Percentiles rank a stretch among this genome's conserved stretches.
phyloP scores from a whole-genome alignment of 2,888 invertebrate species.

The Oscheius sp. region DNA sequence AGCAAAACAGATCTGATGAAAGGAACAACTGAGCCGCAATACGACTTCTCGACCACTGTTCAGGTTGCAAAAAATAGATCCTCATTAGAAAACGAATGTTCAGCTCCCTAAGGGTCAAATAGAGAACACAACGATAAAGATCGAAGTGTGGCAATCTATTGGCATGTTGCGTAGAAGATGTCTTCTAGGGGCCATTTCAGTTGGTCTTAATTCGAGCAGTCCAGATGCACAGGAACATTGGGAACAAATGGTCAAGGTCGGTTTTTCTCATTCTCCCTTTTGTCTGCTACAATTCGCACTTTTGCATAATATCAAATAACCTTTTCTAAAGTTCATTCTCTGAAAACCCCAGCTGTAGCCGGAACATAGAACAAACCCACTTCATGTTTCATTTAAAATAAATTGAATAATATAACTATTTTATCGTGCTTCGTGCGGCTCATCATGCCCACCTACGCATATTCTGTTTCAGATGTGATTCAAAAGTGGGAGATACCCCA shows the following conservation, averaged over 20 bases:
- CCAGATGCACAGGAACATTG: slow-evolving; percentile 67
- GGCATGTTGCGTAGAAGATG: slow-evolving; percentile 58
- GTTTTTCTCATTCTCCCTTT: not conserved
- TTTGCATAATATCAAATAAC: not conserved
- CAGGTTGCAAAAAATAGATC: slow-evolving; percentile 41
- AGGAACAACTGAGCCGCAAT: slow-evolving; percentile 56
- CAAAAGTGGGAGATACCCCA: not conserved
- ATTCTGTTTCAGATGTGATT: not conserved
- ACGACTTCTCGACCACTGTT: slow-evolving; percentile 58
- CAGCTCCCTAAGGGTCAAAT: slow-evolving; percentile 55
- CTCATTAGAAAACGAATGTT: slow-evolving; percentile 14
- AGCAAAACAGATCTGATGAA: slow-evolving; percentile 63
- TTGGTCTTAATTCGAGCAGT: slow-evolving; percentile 60
- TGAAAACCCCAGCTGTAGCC: not conserved
- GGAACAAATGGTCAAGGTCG: slow-evolving; percentile 67
- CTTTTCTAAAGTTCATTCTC: not conserved
- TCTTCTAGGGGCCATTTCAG: slow-evolving; percentile 59
- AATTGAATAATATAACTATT: too few species aligned
- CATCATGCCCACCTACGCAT: too few species aligned
- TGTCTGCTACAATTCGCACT: not conserved
- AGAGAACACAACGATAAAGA: slow-evolving; percentile 55
- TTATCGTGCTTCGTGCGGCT: too few species aligned
- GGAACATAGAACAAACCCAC: too few species aligned
- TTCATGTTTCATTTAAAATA: too few species aligned
- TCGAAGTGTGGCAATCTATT: slow-evolving; percentile 58